Evolutionary conservation across 2,888 invertebrate genomes (phyloP), one percentile per base, ranked within the genome.

Genomic region (Petrophora chlorosata): DNA sequence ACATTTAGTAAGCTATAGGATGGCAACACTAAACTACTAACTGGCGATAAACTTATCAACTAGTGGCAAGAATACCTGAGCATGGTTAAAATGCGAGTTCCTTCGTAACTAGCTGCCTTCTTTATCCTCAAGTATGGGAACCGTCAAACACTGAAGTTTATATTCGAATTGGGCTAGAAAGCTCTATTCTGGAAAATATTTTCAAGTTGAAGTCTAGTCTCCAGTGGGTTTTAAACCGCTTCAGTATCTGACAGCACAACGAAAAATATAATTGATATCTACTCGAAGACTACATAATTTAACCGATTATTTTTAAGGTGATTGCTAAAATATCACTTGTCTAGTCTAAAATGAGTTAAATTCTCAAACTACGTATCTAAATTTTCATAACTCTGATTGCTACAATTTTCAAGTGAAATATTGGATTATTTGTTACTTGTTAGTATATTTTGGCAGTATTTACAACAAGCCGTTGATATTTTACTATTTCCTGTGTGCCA

Each of bases 1-100:
- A 40, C 22, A 30, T 25, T 5, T 28, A 44, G 28, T 40, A 40
- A 40, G 40, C 40, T 35, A 42, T 5, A 32, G 32, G 34, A 10
- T 33, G 35, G 51, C 33, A 59, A 51, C 39, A 44, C 34, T 45
- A 34, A 22, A 9, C 33, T 39, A 48, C 47, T 41, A 44, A 42
- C 43, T 51, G 52, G 40, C 42, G 0, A 35, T 36, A 8, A 47
- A 53, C 56, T 59, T 55, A 59, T 42, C 16, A 48, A 44, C 70
- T 73, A 73, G 57, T 81, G 81, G 82, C 81, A 76, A 79, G 77
- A 73, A 65, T 71, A 62, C 61, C 67, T 74, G 76, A 78, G 79
- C 79, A 65, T 63, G 56, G 60, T 8, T 10, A 25, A 65, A 63
- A 63, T 56, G 48, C 48, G 29, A 26, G 33, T 38, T 36, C 36